Evolutionary conservation across 2,888 invertebrate species (phyloP), one percentile per base, ranked within the genome.

Genomic region (Agrochola lychnidis): DNA sequence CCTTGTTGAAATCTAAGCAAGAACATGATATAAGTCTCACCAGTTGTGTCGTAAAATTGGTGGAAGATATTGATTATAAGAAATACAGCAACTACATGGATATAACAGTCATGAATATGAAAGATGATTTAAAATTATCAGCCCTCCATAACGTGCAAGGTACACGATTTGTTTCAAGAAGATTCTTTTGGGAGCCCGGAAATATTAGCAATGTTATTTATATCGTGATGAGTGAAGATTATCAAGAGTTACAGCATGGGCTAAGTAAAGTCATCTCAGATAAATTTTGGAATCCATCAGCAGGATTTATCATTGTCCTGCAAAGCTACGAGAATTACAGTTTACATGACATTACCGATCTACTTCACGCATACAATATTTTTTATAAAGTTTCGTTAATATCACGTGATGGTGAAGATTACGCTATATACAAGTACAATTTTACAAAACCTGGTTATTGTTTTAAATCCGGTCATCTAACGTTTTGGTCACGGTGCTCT

Each of bases 281-380:
- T 64, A 67, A 14, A 22, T 89, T 86, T 56, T 93, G 92, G 90
- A 91, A 90, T 74, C 90, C 91, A n/a, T 56, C 56, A 64, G 89
- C 89, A 22, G 87, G 82, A 59, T 92, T 92, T 64, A 63, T 93
- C 53, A 88, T 93, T 51, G 73, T 89, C 2, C 48, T 92, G 9
- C 70, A 90, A 51, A 64, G 83, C 56, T 51, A 89, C n/a, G 22
- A 53, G 40, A 61, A 78, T 30, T 25, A 83, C 66, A 62, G 81
- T 42, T 64, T 90, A 71, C 16, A 79, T 14, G 68, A 84, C 6
- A 42, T 93, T 22, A 83, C 84, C 4, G 63, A 80, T 30, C 70
- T 89, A 51, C 85, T 93, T 22, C 73, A 70, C 10, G 19, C 70
- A 6, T 82, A 77, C 53, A 86, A 86, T 53, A 78, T 86, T 16